A percentile compares a stretch with the other conserved stretches of the same genome.
Conservation (phyloP, 2,113 vertebrate genomes). For the Psophia crepitans region DNA sequence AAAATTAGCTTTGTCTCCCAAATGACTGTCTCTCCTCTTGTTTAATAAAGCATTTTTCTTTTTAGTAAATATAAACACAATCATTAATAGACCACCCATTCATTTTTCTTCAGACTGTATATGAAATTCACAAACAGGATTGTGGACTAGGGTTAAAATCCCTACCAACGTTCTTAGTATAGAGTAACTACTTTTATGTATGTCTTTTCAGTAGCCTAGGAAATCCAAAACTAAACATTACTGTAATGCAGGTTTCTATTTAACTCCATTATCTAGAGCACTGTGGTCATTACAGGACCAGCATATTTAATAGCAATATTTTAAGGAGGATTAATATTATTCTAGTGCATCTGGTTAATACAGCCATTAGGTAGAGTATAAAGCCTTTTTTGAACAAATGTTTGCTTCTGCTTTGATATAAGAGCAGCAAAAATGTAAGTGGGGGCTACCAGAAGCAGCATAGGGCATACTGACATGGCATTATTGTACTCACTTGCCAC, state of each 20-base stretch:
- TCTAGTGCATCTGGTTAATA: background rate
- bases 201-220: background rate
- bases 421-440: background rate
- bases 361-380: background rate
- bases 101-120: background rate
- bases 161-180: background rate
- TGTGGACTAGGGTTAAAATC: background rate
- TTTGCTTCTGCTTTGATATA: background rate
- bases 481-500: fast-evolving
- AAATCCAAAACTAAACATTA: background rate
- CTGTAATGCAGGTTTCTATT: background rate
- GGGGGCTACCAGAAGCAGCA: background rate
- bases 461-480: fast-evolving
- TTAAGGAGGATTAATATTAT: background rate
- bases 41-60: background rate
- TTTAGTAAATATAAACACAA: background rate
- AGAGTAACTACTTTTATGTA: background rate
- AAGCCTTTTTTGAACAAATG: background rate
- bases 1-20: background rate
- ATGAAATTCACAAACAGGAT: background rate
- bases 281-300: background rate
- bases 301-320: background rate
- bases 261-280: background rate
- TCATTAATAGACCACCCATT: background rate
- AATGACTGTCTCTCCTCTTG: background rate